Base-by-base conservation (phyloP, 2,888 invertebrate genomes). In the Tanypteryx hageni region DNA sequence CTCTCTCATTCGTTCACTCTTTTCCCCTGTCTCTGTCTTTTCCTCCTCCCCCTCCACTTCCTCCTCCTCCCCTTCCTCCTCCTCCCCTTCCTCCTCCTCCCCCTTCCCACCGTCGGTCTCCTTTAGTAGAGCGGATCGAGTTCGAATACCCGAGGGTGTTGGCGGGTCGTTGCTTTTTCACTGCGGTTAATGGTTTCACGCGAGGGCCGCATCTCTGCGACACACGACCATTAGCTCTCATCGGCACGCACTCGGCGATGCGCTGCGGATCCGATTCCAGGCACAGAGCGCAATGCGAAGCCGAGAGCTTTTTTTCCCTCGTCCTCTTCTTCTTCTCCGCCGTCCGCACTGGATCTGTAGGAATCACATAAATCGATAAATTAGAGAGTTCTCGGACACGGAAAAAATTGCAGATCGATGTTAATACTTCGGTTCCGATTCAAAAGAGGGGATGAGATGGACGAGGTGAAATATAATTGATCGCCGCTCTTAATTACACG, bases 111-210 rank as follows among this genome's bases (percentile, higher is more conserved):
- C 76, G 13, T 76, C 76, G 10, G 76, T 76, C 22, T 76, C 76
- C 76, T 76, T 76, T 76, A 10, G 76, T 27, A 27, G 76, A 44
- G 44, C 44, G 44, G 11, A 68, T 68, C 68, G 68, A 22, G n/a
- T n/a, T 68, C 68, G 68, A 68, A 68, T 68, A 68, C 68, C 68
- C 68, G 22, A 68, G 76, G 76, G 76, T 76, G 76, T 76, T 27
- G 76, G 76, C 76, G 76, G 76, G 76, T 76, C 76, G 76, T 27
- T 27, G 76, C 76, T 76, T 76, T 76, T 76, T 76, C 76, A 76
- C 22, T 76, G 76, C 76, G 76, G 76, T 76, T 76, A 76, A 76
- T 76, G 76, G 76, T 76, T 76, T 76, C 76, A 76, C 76, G 76
- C 68, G 68, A 68, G 68, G 22, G 68, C 22, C 68, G n/a, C 76